Evolutionary conservation across 1,140 invertebrate species (phyloP).

Genomic region (Drosophila kanapiae): DNA sequence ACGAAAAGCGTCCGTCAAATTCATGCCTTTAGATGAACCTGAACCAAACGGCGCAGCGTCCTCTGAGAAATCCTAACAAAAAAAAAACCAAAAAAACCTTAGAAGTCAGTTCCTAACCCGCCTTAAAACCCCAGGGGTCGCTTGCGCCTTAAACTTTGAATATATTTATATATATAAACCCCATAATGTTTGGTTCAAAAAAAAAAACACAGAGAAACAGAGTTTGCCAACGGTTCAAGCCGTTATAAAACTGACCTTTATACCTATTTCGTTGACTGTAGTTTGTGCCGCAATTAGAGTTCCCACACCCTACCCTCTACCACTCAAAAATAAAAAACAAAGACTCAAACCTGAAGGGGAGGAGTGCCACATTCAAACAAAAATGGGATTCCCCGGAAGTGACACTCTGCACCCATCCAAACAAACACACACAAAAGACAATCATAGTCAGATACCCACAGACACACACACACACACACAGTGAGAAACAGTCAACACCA

Average conservation of each 20-base stretch:
- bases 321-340: neutral
- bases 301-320: neutral
- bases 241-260: constrained; percentile 80
- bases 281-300: constrained; percentile 82
- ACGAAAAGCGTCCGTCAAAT: constrained; percentile 85
- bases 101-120: neutral
- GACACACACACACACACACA: constrained; percentile 37
- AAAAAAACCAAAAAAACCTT: neutral
- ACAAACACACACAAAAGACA: constrained; percentile 25
- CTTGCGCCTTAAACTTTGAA: constrained; percentile 11
- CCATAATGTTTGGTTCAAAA: constrained; percentile 31
- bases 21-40: constrained; percentile 85
- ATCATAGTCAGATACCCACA: constrained; percentile 10
- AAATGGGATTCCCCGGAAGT: constrained; percentile 3
- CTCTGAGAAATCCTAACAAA: neutral
- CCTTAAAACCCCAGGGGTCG: constrained; percentile 15
- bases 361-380: neutral
- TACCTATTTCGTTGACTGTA: constrained; percentile 85
- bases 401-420: constrained; percentile 14
- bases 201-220: constrained; percentile 19
- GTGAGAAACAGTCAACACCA: constrained; percentile 12
- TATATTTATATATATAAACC: constrained; percentile 5
- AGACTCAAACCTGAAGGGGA: constrained; percentile 3
- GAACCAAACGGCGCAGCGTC: constrained; percentile 71
- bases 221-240: constrained; percentile 33